phyloP scores from a whole-genome alignment of 2,888 invertebrate genomes.

The Megamerina dolium region DNA sequence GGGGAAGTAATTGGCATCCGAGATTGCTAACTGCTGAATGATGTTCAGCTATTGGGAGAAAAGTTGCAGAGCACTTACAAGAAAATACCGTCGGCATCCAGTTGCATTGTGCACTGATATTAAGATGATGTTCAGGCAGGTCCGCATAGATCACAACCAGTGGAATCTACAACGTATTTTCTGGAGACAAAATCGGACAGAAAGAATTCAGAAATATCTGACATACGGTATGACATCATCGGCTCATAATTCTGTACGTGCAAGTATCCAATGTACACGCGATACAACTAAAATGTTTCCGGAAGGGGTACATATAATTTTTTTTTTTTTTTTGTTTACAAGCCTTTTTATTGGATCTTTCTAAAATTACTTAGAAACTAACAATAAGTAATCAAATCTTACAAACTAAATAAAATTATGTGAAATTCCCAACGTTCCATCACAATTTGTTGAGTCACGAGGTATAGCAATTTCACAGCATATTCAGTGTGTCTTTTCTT shows the following conservation, averaged over 20 bases:
- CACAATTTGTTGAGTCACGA: too few relatives aligned
- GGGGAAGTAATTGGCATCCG: too few relatives aligned
- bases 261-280: slow-evolving; percentile 3
- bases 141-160: slow-evolving; percentile 3
- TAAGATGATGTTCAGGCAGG: slow-evolving; percentile 13
- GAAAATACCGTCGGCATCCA: not conserved
- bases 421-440: too few relatives aligned
- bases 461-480: too few relatives aligned
- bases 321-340: too few relatives aligned
- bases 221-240: slow-evolving; percentile 8
- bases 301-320: not conserved
- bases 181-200: slow-evolving; percentile 13
- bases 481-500: too few relatives aligned
- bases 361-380: too few relatives aligned
- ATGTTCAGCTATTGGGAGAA: not conserved
- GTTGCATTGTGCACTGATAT: slow-evolving; percentile 9
- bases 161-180: slow-evolving; percentile 14
- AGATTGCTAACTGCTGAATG: not conserved
- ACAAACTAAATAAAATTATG: too few relatives aligned
- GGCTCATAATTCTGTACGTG: slow-evolving; percentile 10
- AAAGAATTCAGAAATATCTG: too few relatives aligned
- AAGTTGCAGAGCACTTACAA: not conserved
- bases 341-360: too few relatives aligned
- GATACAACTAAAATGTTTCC: slow-evolving; percentile 1
- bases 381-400: too few relatives aligned